Percentiles rank a stretch among this genome's conserved stretches.
phyloP scores from a whole-genome alignment of 64 coral and sea anemone genomes.

The Montipora efflorescens region DNA sequence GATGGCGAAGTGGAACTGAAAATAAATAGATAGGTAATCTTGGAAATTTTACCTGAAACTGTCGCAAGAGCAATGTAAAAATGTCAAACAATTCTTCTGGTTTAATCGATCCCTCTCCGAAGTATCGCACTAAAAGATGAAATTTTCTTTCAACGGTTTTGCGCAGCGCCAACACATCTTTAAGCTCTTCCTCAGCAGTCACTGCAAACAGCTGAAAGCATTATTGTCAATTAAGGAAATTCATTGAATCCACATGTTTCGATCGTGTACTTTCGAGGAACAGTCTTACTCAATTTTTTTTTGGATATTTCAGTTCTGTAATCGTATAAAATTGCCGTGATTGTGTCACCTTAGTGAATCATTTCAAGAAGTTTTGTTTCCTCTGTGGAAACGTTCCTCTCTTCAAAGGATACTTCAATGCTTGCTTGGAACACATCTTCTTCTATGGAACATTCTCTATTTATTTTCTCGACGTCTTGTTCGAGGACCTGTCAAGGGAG shows the following conservation, averaged over 20 bases:
- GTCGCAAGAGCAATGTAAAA: slow-evolving; percentile 9
- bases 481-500: background rate
- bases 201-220: background rate
- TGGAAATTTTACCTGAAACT: slow-evolving; percentile 11
- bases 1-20: background rate
- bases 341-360: too few species aligned
- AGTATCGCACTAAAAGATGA: slow-evolving; percentile 21
- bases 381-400: background rate
- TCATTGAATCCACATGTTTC: too few species aligned
- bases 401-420: slow-evolving; percentile 19
- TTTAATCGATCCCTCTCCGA: slow-evolving; percentile 8
- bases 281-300: too few species aligned
- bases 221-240: slow-evolving; percentile 9
- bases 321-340: too few species aligned
- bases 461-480: slow-evolving; percentile 51
- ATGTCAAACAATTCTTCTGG: slow-evolving; percentile 42
- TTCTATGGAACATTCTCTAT: background rate
- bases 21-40: background rate
- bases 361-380: too few species aligned
- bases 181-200: slow-evolving; percentile 11
- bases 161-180: slow-evolving; percentile 6
- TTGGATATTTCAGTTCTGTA: too few species aligned
- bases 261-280: too few species aligned
- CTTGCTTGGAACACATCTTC: background rate
- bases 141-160: background rate